phyloP scores from a whole-genome alignment of 1,140 invertebrate species.

The Aphaenogaster rudis region DNA sequence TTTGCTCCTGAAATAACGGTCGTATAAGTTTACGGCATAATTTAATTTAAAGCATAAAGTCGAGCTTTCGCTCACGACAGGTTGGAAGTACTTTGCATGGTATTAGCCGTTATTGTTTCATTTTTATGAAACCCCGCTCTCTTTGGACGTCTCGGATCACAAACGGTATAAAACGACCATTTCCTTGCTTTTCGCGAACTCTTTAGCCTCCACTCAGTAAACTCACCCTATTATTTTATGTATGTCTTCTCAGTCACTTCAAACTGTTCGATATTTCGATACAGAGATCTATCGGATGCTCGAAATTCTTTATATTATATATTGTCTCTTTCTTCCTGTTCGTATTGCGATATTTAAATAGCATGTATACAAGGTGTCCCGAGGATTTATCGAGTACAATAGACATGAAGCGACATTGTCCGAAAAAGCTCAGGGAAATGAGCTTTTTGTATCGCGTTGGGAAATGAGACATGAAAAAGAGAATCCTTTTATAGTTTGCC shows the following conservation, averaged over 20 bases:
- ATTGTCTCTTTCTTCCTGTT: neutral
- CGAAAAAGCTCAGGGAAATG: neutral
- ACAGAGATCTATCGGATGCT: neutral
- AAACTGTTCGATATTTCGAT: neutral
- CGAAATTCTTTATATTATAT: neutral
- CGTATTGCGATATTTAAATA: neutral
- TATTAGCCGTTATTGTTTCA: slow-evolving; percentile 47
- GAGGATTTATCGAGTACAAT: neutral
- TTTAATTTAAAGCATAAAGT: slow-evolving; percentile 47
- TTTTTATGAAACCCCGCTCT: slow-evolving; percentile 19
- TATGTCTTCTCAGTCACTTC: neutral
- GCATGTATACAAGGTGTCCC: neutral
- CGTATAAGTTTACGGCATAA: slow-evolving; percentile 16
- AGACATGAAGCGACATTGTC: neutral
- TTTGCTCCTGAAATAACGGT: slow-evolving; percentile 33
- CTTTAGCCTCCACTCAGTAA: neutral
- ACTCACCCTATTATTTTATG: neutral
- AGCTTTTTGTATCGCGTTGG: neutral
- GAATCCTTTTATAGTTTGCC: slow-evolving; percentile 14
- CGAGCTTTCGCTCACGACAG: slow-evolving; percentile 29
- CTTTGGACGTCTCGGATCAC: neutral
- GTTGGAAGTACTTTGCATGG: slow-evolving; percentile 34
- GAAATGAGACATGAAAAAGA: slow-evolving; percentile 21
- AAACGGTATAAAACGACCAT: slow-evolving; percentile 14
- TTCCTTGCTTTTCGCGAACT: neutral